Evolutionary conservation across 2,113 vertebrate genomes (phyloP).

Genomic region (Elephantulus edwardii): DNA sequence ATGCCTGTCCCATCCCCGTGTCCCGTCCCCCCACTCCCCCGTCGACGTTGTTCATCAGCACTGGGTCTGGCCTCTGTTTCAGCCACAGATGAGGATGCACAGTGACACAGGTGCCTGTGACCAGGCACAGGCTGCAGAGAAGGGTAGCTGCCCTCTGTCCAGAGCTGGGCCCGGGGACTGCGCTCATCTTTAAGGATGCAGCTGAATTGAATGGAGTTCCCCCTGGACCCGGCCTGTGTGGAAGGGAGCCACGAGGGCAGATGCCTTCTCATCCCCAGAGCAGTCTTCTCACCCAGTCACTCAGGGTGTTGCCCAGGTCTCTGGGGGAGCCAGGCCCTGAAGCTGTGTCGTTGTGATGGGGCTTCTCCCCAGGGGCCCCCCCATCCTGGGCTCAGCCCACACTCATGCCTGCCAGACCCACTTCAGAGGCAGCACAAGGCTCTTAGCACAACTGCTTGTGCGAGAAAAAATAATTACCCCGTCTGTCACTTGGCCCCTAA

Average conservation of each 20-base stretch:
- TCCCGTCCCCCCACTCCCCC: no score
- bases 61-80: neutral
- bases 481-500: neutral
- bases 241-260: no score
- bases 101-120: neutral
- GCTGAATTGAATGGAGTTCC: neutral
- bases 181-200: neutral
- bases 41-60: neutral
- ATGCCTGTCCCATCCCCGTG: no score
- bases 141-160: neutral
- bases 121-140: neutral
- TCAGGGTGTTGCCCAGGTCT: neutral
- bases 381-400: neutral
- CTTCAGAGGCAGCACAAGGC: neutral
- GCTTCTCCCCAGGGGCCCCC: neutral
- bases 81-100: neutral
- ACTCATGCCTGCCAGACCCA: accelerated
- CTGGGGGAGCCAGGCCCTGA: neutral
- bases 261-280: neutral
- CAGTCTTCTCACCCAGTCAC: neutral
- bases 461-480: neutral
- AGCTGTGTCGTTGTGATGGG: neutral
- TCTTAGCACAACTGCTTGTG: neutral
- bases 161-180: neutral
- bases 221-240: neutral